Evolutionary conservation across 2,888 invertebrate genomes (phyloP), one percentile per base, ranked within the genome.

Genomic region (Drosophila silvestris): DNA sequence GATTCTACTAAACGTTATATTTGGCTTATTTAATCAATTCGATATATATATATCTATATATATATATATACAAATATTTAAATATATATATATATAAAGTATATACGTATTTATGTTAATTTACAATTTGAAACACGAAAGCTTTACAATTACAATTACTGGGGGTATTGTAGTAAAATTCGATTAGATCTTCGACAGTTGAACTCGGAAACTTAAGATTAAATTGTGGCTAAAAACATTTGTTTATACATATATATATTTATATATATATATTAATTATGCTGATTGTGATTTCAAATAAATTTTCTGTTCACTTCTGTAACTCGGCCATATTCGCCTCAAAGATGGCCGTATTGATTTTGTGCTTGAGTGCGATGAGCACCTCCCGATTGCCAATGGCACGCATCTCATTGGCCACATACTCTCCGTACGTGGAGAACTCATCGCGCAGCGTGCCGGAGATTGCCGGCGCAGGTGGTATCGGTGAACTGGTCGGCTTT

Each of bases 241-340:
- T 44, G 16, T 68, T 63, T 54, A 77, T 5, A 56, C 26, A 37
- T 56, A 22, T 22, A 14, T 47, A 39, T 19, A 35, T 35, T 16
- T 12, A 37, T 16, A 39, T 39, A 37, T 37, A 37, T 37, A 37
- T 37, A 37, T 37, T 56, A 28, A 7, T 72, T 53, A 39, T 41
- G 56, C 67, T 68, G 57, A 60, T 51, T 53, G 52, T 39, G 33
- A 47, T 50, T 64, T 59, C 39, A 35, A 35, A 56, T 50, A 54
- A 44, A 39, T 47, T 22, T 47, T 47, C 9, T 26, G 47, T 60
- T 82, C 74, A 91, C 75, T 92, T 91, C 83, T 92, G 94, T 50
- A 95, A 93, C 88, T 94, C 94, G 22, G 94, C 94, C 95, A 95
- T 95, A 91, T 95, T 95, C 0, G 95, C 95, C 82, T 95, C 95